A percentile compares a stretch with the other conserved stretches of the same genome.
phyloP scores from a whole-genome alignment of 2,797 vertebrate species.

The Eurystomus glaucurus region DNA sequence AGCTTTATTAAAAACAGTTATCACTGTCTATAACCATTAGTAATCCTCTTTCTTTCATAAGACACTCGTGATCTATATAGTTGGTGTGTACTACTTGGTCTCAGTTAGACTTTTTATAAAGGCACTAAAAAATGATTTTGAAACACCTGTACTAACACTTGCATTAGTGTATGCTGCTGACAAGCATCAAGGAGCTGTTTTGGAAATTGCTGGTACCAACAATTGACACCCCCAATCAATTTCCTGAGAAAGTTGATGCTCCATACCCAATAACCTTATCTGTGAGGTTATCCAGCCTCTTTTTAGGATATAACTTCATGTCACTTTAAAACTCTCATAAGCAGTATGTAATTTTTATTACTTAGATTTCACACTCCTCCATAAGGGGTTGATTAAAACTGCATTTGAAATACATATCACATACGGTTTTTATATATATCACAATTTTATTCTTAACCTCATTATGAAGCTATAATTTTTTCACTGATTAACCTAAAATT shows the following conservation, averaged over 20 bases:
- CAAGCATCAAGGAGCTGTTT: neutral
- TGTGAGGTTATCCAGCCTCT: neutral
- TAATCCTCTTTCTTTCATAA: neutral
- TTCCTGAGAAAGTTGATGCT: neutral
- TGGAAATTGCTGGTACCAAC: neutral
- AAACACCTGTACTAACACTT: neutral
- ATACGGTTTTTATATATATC: conserved; percentile 26
- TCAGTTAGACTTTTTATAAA: neutral
- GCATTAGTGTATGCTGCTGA: neutral
- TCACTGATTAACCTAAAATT: conserved; percentile 44
- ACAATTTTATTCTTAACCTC: conserved; percentile 61
- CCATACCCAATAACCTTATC: neutral
- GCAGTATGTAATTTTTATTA: conserved; percentile 49
- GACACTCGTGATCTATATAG: neutral
- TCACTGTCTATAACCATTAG: neutral
- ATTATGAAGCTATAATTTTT: conserved; percentile 48
- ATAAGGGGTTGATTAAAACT: conserved; percentile 59
- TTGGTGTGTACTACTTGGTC: neutral
- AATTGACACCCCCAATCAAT: neutral
- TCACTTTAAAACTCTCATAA: conserved; percentile 38
- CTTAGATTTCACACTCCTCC: conserved; percentile 48
- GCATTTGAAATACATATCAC: conserved; percentile 64
- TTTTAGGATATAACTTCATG: neutral
- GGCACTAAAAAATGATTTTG: neutral
- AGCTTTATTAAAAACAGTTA: neutral